A percentile compares a stretch with the other conserved stretches of the same genome.
Evolutionary conservation across 1,140 invertebrate genomes (phyloP).

Genomic region (Eufriesea mexicana): DNA sequence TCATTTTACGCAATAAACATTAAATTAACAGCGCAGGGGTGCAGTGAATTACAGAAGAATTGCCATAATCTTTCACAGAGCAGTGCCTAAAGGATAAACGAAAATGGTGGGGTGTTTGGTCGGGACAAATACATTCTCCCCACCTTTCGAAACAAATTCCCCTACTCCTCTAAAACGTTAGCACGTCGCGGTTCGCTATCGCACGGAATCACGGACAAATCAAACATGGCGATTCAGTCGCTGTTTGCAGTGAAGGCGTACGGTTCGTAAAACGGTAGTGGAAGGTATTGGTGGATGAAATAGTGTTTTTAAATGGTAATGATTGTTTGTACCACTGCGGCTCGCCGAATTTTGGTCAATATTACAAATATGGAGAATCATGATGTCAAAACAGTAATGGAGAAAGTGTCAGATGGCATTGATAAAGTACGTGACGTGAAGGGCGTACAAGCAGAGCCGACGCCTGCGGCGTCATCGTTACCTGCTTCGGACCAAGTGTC

Average conservation of each 20-base stretch:
- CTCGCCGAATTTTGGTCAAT: constrained; percentile 69
- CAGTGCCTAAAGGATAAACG: constrained; percentile 8
- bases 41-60: constrained; percentile 3
- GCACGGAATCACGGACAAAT: constrained; percentile 75
- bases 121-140: constrained; percentile 36
- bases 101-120: neutral
- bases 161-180: constrained; percentile 54
- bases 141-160: constrained; percentile 22
- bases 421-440: constrained; percentile 66
- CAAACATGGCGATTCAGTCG: constrained; percentile 81
- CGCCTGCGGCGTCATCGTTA: constrained; percentile 72
- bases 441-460: constrained; percentile 72
- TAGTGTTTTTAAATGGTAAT: constrained; percentile 69
- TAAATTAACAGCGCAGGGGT: constrained; percentile 43
- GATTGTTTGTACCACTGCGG: constrained; percentile 69
- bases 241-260: constrained; percentile 76
- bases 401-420: constrained; percentile 62
- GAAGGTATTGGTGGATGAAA: constrained; percentile 53
- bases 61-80: constrained; percentile 15
- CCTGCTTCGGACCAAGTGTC: constrained; percentile 39
- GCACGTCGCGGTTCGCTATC: constrained; percentile 65
- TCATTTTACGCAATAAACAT: constrained; percentile 26
- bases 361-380: constrained; percentile 73
- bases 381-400: constrained; percentile 51
- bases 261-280: constrained; percentile 65